Evolutionary conservation across 2,888 invertebrate species (phyloP).

Genomic region (Drosophila prostipennis): DNA sequence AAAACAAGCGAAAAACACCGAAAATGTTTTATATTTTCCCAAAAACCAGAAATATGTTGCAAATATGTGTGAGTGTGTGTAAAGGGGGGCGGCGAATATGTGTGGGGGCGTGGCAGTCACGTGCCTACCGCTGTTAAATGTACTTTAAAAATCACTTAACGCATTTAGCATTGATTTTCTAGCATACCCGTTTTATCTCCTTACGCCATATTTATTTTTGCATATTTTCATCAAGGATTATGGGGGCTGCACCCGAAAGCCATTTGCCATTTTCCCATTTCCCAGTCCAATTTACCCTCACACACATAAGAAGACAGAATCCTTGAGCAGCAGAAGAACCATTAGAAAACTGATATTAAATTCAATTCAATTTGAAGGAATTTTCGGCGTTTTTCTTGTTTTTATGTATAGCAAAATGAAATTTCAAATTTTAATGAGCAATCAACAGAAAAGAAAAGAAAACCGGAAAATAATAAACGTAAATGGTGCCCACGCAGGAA

Average conservation of each 20-base stretch:
- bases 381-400: slow-evolving; percentile 22
- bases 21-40: slow-evolving; percentile 50
- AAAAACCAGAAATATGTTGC: slow-evolving; percentile 39
- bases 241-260: slow-evolving; percentile 13
- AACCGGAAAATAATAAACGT: slow-evolving; percentile 55
- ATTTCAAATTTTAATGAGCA: slow-evolving; percentile 78
- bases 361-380: slow-evolving; percentile 68
- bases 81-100: neutral
- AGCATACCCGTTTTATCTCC: slow-evolving; percentile 65
- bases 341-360: slow-evolving; percentile 77
- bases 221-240: slow-evolving; percentile 63
- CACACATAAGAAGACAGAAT: slow-evolving; percentile 4
- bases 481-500: slow-evolving; percentile 46
- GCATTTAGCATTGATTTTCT: slow-evolving; percentile 74
- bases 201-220: slow-evolving; percentile 63
- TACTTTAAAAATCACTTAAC: slow-evolving; percentile 79
- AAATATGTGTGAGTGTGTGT: slow-evolving; percentile 17
- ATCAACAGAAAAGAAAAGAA: slow-evolving; percentile 60
- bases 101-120: slow-evolving; percentile 17
- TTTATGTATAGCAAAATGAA: slow-evolving; percentile 58
- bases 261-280: slow-evolving; percentile 5
- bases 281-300: slow-evolving; percentile 5
- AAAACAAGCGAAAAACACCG: slow-evolving; percentile 36
- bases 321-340: slow-evolving; percentile 29
- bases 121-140: slow-evolving; percentile 63